phyloP scores from a whole-genome alignment of 1,140 invertebrate species.

The Drosophila kurseongensis region DNA sequence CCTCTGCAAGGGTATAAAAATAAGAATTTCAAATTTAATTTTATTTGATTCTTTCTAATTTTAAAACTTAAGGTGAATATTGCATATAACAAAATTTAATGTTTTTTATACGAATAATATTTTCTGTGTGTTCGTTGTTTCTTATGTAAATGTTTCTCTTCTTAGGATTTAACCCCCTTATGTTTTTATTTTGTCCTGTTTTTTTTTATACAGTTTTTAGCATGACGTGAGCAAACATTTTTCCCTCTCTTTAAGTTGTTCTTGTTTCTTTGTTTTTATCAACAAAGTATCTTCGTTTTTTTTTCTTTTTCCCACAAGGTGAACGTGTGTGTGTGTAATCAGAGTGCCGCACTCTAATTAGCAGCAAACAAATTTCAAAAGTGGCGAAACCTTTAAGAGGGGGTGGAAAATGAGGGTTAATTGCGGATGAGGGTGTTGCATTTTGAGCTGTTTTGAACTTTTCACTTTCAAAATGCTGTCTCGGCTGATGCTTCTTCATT shows the following conservation, averaged over 20 bases:
- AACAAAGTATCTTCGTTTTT: constrained; percentile 21
- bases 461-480: constrained; percentile 63
- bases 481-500: constrained; percentile 7
- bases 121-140: background rate
- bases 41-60: no score
- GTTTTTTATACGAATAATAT: background rate
- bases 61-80: no score
- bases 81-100: no score
- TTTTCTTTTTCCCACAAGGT: constrained; percentile 6
- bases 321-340: constrained; percentile 48
- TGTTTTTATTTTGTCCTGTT: background rate
- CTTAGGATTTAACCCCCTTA: background rate
- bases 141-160: background rate
- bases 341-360: constrained; percentile 71
- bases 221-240: constrained; percentile 8
- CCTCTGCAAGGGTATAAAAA: no score
- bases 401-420: constrained; percentile 3
- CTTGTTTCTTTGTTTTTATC: constrained; percentile 26
- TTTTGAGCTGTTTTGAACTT: constrained; percentile 43
- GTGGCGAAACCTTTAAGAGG: constrained; percentile 19
- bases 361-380: constrained; percentile 65
- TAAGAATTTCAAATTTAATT: no score
- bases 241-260: constrained; percentile 11
- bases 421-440: constrained; percentile 10
- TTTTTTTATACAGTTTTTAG: background rate